phyloP scores from a whole-genome alignment of 2,888 invertebrate genomes.

The Mesorhabditis sp. region DNA sequence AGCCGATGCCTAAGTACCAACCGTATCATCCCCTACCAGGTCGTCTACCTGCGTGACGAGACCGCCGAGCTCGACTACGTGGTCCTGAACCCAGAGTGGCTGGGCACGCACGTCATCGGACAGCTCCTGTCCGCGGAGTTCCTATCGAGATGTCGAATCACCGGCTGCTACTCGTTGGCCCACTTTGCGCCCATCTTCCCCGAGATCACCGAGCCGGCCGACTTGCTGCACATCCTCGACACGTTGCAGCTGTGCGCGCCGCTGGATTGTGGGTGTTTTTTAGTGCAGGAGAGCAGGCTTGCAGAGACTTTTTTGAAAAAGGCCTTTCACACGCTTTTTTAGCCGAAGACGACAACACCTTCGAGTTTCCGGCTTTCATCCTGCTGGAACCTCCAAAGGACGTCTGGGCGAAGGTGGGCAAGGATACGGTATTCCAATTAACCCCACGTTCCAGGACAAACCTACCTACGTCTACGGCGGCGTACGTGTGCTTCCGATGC shows the following conservation, averaged over 20 bases:
- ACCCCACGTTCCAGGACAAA: slow-evolving; percentile 14
- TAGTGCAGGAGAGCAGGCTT: too few species aligned
- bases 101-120: slow-evolving; percentile 70
- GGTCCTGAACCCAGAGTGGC: slow-evolving; percentile 70
- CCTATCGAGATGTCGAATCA: slow-evolving; percentile 64
- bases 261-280: slow-evolving; percentile 19
- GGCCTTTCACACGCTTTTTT: too few species aligned
- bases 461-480: slow-evolving; percentile 38
- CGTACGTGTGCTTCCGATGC: slow-evolving; percentile 61
- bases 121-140: slow-evolving; percentile 65
- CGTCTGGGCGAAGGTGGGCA: slow-evolving; percentile 22
- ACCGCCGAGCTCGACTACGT: slow-evolving; percentile 66
- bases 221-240: slow-evolving; percentile 70
- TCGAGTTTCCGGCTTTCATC: slow-evolving; percentile 73
- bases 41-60: slow-evolving; percentile 66
- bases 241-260: slow-evolving; percentile 65
- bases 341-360: slow-evolving; percentile 60
- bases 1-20: too few species aligned
- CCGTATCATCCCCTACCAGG: slow-evolving; percentile 58
- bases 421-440: too few species aligned
- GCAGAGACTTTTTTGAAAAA: too few species aligned
- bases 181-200: slow-evolving; percentile 74
- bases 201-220: slow-evolving; percentile 69
- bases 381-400: slow-evolving; percentile 44
- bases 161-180: slow-evolving; percentile 72